These are phyloP conservation scores for Hedychridium roseum DNA, from an alignment of 2,888 invertebrate genomes.

Conservation along the genomic window DNA sequence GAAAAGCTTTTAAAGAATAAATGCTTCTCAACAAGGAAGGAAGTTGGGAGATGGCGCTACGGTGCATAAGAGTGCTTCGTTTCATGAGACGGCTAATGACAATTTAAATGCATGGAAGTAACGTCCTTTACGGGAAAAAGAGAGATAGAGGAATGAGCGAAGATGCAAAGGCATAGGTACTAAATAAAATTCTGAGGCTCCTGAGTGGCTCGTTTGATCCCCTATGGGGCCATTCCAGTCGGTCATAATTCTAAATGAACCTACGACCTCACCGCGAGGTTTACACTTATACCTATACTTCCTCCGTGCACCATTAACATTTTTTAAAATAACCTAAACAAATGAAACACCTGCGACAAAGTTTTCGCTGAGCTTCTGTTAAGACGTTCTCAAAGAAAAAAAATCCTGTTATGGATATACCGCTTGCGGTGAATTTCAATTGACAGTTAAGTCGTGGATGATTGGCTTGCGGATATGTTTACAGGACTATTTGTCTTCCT, in stretches of 20 bases:
- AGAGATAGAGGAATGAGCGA: conserved; percentile 12
- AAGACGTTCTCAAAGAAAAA: too few species aligned
- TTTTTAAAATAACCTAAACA: too few species aligned
- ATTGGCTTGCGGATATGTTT: too few species aligned
- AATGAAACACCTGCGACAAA: too few species aligned
- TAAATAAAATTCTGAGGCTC: conserved; percentile 35
- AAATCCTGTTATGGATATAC: too few species aligned
- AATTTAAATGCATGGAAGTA: conserved; percentile 49
- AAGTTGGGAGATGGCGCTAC: conserved; percentile 1
- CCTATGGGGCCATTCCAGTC: conserved; percentile 34
- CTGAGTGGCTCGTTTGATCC: conserved; percentile 33
- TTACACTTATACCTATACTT: too few species aligned
- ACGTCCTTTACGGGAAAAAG: conserved; percentile 20
- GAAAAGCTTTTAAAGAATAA: conserved; percentile 13
- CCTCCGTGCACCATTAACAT: too few species aligned
- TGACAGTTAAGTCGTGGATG: too few species aligned
- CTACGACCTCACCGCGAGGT: conserved; percentile 26
- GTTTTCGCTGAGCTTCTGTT: too few species aligned
- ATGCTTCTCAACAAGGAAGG: neutral
- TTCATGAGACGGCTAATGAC: conserved; percentile 35
- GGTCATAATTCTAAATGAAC: too few species aligned
- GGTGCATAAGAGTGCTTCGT: conserved; percentile 3
- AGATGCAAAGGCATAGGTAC: neutral
- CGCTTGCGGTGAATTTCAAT: too few species aligned
- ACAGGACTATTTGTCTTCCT: too few species aligned